Evolutionary conservation across 2,888 invertebrate species (phyloP).

Genomic region (Apamea epomidion): DNA sequence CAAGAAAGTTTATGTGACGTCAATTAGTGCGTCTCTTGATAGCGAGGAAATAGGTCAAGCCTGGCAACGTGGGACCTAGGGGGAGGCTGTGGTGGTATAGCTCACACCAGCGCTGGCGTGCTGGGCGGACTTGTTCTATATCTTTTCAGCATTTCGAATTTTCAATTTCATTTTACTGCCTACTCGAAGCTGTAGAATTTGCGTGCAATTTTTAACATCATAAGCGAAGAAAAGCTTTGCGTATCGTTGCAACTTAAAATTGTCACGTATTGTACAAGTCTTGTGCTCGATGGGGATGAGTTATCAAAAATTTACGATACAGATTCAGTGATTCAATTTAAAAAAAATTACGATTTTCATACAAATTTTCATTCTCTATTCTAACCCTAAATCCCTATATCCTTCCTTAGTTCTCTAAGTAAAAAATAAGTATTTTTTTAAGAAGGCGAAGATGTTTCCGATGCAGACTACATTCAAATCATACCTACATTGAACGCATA

Average conservation of each 20-base stretch:
- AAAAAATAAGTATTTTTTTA: background rate
- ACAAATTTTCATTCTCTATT: background rate
- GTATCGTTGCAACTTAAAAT: background rate
- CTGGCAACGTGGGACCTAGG: conserved; percentile 26
- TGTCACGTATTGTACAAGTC: background rate
- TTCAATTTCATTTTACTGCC: conserved; percentile 14
- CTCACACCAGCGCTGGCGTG: conserved; percentile 28
- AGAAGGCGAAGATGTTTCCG: background rate
- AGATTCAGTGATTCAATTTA: too few relatives aligned
- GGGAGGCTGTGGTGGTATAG: conserved; percentile 25
- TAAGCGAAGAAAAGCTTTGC: conserved; percentile 4
- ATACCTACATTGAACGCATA: background rate
- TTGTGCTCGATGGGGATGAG: background rate
- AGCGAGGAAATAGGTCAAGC: conserved; percentile 63
- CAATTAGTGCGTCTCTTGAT: conserved; percentile 57
- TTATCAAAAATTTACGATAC: background rate
- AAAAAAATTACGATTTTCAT: too few relatives aligned
- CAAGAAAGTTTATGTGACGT: conserved; percentile 43
- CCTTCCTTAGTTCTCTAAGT: background rate
- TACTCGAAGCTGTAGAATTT: conserved; percentile 1
- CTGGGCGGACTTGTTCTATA: conserved; percentile 33
- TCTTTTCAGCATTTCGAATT: conserved; percentile 20
- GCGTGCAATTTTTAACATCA: background rate
- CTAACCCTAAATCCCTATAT: background rate
- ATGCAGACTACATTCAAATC: background rate